phyloP scores from a whole-genome alignment of 2,888 invertebrate genomes.

The Nomada goodeniana region DNA sequence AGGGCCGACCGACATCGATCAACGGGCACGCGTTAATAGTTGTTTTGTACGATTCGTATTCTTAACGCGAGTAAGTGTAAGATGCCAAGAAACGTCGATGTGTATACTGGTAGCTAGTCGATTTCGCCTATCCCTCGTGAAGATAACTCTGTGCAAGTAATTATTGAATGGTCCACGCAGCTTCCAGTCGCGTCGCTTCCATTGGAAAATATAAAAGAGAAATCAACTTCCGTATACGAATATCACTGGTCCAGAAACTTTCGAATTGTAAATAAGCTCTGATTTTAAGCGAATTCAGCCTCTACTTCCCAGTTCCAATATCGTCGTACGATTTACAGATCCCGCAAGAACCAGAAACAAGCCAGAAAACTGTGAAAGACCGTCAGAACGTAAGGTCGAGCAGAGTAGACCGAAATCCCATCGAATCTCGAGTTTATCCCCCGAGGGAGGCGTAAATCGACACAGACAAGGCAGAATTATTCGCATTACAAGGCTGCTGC shows the following conservation, averaged over 20 bases:
- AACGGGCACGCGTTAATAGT: slow-evolving; percentile 70
- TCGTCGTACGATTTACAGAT: neutral
- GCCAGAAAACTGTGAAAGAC: neutral
- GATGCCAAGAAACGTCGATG: slow-evolving; percentile 71
- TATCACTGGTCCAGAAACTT: neutral
- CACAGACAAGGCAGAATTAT: slow-evolving; percentile 40
- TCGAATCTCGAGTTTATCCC: slow-evolving; percentile 38
- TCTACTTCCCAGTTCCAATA: neutral
- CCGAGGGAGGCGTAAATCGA: slow-evolving; percentile 49
- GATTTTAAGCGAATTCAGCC: neutral
- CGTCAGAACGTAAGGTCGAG: neutral
- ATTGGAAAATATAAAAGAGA: neutral
- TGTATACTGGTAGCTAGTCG: slow-evolving; percentile 57
- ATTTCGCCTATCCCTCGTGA: slow-evolving; percentile 37
- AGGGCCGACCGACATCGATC: slow-evolving; percentile 10
- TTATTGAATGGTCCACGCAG: neutral
- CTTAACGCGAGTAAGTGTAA: slow-evolving; percentile 77
- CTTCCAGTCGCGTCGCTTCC: slow-evolving; percentile 35
- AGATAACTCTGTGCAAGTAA: slow-evolving; percentile 7
- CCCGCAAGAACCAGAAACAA: neutral
- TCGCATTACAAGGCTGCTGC: slow-evolving; percentile 52
- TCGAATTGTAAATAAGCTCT: slow-evolving; percentile 29
- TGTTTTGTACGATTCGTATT: slow-evolving; percentile 81
- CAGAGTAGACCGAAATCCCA: neutral
- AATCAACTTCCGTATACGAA: neutral